A percentile compares a stretch with the other conserved stretches of the same genome.
Evolutionary conservation across 2,888 invertebrate species (phyloP).

Genomic region (Lithophane socia): DNA sequence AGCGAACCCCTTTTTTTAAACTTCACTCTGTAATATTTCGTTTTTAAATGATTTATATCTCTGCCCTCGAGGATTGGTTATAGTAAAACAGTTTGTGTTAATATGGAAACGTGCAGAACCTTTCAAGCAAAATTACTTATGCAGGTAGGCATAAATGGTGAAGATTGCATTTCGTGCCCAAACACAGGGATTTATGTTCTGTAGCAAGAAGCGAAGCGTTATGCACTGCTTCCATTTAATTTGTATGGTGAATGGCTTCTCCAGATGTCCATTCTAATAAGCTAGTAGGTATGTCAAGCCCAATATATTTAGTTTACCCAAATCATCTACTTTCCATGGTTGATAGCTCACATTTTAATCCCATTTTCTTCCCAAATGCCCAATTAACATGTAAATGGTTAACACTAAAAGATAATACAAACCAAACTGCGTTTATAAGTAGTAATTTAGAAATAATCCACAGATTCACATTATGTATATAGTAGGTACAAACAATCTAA

Average conservation of each 20-base stretch:
- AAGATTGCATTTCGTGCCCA: too few relatives aligned
- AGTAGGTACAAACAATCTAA: constrained; percentile 66
- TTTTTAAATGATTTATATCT: neutral
- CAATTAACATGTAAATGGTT: constrained; percentile 39
- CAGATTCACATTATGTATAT: constrained; percentile 53
- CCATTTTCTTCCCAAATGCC: constrained; percentile 5
- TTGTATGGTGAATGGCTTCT: neutral
- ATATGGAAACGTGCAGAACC: neutral
- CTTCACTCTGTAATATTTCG: neutral
- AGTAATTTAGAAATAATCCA: constrained; percentile 48
- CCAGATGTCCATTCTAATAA: neutral
- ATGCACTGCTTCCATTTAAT: neutral
- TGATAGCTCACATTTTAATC: neutral
- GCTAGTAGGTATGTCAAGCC: neutral
- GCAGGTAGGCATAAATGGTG: neutral
- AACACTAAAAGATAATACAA: constrained; percentile 39
- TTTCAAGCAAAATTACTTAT: neutral
- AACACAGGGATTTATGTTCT: too few relatives aligned
- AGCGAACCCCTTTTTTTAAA: neutral
- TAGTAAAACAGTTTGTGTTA: neutral
- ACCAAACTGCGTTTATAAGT: constrained; percentile 47
- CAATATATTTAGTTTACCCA: neutral
- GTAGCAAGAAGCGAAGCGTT: too few relatives aligned
- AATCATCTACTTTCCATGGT: neutral
- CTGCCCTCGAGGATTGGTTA: neutral